Base-by-base conservation (phyloP, 2,797 vertebrate species). In the Sphenodon punctatus region DNA sequence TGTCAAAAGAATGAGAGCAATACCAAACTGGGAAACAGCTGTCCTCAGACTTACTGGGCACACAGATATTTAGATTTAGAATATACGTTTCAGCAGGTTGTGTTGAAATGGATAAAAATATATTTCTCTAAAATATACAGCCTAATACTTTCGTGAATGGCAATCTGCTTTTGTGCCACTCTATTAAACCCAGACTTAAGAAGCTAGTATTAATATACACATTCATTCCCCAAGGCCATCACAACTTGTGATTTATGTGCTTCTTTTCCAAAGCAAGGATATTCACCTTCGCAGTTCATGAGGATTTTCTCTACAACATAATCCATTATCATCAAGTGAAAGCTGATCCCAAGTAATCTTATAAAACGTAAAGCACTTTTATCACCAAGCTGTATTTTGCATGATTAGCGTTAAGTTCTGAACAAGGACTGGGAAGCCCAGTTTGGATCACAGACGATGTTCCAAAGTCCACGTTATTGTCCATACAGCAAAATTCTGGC, bases 331-430 rank as follows among this genome's bases (percentile, higher is more conserved):
- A 69, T 3, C n/a, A 88, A 78, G 67, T 30, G 80, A 87, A 93
- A 93, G 88, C 73, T 83, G 78, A 93, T 87, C 73, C 46, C 68
- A 90, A 92, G 86, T 86, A 86, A 91, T 77, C 67, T 84, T 74
- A 32, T 69, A 74, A 90, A 89, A 93, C 69, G 80, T 51, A 83
- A 89, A 88, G 78, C 53, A 74, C 36, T 92, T n/a, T 81, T 63
- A 84, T 67, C 16, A 58, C 30, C 85, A 61, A 75, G 43, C 46
- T 70, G 42, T 53, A 2, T 66, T 90, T 41, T 73, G 64, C 64
- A 63, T 6, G 38, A 70, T 60, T 42, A 60, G 73, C 71, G 79
- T 46, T 80, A 70, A 16, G 7, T 67, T 70, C 58, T 19, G 3
- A 8, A 42, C 4, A 10, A 70, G 70, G 48, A 32, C 23, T 0